phyloP scores from a whole-genome alignment of 2,113 vertebrate genomes.

The Eubucco bourcierii region DNA sequence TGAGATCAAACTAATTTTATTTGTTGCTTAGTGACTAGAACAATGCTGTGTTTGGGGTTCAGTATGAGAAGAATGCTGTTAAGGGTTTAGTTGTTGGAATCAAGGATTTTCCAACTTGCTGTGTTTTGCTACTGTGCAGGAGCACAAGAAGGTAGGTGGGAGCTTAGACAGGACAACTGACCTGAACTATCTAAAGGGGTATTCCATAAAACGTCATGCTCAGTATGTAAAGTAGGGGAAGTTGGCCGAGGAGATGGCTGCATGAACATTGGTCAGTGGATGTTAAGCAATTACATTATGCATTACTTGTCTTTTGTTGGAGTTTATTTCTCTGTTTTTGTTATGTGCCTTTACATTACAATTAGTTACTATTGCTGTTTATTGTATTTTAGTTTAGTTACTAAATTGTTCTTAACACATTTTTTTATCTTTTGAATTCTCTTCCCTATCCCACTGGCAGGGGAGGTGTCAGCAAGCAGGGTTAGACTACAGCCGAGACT shows the following conservation, averaged over 20 bases:
- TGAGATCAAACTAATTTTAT: background rate
- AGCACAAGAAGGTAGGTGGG: background rate
- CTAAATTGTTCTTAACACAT: background rate
- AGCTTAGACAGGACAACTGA: background rate
- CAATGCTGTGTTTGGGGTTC: background rate
- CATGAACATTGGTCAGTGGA: background rate
- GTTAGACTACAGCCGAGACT: background rate
- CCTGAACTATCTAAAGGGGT: background rate
- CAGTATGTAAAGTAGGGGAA: background rate
- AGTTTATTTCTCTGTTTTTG: background rate
- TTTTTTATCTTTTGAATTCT: background rate
- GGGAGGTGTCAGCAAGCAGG: background rate
- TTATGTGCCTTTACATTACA: background rate
- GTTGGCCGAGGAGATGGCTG: background rate
- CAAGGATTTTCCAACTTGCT: background rate
- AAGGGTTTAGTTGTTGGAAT: background rate
- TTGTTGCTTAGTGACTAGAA: background rate
- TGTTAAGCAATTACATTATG: background rate
- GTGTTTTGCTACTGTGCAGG: background rate
- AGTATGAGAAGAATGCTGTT: background rate
- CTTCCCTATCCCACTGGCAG: background rate
- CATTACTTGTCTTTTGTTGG: background rate
- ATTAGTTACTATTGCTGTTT: background rate
- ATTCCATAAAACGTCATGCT: background rate
- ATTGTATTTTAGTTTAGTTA: background rate